phyloP scores from a whole-genome alignment of 2,888 invertebrate species.

The Glaucopsyche alexis region DNA sequence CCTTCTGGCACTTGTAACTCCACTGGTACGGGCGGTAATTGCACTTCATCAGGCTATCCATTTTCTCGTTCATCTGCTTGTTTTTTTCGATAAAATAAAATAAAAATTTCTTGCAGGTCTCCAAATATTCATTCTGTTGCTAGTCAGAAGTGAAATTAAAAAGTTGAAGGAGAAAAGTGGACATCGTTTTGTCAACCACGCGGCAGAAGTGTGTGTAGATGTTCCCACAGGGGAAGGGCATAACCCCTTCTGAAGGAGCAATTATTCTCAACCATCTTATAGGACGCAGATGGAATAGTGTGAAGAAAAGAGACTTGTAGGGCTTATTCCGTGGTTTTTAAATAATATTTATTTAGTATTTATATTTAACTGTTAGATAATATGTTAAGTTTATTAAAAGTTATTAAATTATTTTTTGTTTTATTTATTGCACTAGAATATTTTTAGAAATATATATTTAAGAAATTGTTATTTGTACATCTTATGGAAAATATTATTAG shows the following conservation, averaged over 20 bases:
- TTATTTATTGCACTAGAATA: neutral
- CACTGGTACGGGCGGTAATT: too few relatives aligned
- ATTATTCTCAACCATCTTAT: neutral
- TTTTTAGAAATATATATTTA: too few relatives aligned
- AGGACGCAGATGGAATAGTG: too few relatives aligned
- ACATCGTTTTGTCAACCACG: slow-evolving; percentile 36
- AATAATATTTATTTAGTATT: too few relatives aligned
- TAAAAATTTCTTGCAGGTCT: slow-evolving; percentile 36
- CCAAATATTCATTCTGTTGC: slow-evolving; percentile 39
- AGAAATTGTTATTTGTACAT: too few relatives aligned
- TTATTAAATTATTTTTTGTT: neutral
- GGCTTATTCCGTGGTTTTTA: too few relatives aligned
- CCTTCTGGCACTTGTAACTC: too few relatives aligned
- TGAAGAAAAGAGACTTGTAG: neutral
- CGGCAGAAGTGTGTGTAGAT: slow-evolving; percentile 21
- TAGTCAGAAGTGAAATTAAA: slow-evolving; percentile 39
- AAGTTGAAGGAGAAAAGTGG: slow-evolving; percentile 35
- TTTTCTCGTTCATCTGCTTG: too few relatives aligned
- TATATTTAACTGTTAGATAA: neutral
- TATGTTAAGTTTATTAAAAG: neutral
- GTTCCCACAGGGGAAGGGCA: neutral
- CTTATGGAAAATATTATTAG: too few relatives aligned
- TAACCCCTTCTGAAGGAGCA: slow-evolving; percentile 22
- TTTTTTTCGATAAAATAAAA: neutral
- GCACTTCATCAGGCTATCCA: too few relatives aligned